A percentile compares a stretch with the other conserved stretches of the same genome.
Evolutionary conservation across 2,113 vertebrate genomes (phyloP).

Genomic region (Athene cunicularia): DNA sequence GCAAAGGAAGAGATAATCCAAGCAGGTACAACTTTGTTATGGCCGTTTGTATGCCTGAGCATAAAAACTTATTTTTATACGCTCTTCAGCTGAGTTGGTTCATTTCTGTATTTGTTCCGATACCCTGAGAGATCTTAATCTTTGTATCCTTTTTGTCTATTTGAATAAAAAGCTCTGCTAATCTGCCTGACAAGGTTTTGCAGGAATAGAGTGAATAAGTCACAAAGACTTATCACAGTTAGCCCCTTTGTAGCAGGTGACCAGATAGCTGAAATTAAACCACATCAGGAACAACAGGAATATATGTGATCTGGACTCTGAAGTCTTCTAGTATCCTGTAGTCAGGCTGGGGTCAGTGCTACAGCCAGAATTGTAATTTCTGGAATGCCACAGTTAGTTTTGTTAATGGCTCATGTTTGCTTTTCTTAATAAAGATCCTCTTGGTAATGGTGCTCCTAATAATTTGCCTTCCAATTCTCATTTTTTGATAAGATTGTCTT

Average conservation of each 20-base stretch:
- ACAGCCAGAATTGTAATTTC: background rate
- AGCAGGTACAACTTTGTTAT: background rate
- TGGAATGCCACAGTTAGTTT: background rate
- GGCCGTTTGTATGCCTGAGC: background rate
- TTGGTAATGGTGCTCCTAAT: background rate
- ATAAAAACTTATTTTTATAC: background rate
- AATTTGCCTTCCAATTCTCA: background rate
- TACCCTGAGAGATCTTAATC: background rate
- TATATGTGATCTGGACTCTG: background rate
- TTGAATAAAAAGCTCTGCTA: background rate
- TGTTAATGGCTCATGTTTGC: background rate
- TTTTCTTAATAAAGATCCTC: background rate
- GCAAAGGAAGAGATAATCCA: background rate
- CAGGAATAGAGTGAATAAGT: background rate
- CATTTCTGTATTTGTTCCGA: background rate
- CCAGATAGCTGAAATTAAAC: background rate
- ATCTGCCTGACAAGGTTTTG: background rate
- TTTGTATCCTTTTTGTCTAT: background rate
- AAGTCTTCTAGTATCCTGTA: background rate
- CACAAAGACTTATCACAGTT: background rate
- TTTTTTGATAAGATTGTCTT: background rate
- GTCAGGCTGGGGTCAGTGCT: background rate
- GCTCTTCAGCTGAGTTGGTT: background rate
- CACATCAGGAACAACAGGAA: background rate
- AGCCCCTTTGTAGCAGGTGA: background rate